These are phyloP conservation scores for Rotaria magnacalcarata DNA, from an alignment of 2,888 invertebrate species.

Conservation along the genomic window DNA sequence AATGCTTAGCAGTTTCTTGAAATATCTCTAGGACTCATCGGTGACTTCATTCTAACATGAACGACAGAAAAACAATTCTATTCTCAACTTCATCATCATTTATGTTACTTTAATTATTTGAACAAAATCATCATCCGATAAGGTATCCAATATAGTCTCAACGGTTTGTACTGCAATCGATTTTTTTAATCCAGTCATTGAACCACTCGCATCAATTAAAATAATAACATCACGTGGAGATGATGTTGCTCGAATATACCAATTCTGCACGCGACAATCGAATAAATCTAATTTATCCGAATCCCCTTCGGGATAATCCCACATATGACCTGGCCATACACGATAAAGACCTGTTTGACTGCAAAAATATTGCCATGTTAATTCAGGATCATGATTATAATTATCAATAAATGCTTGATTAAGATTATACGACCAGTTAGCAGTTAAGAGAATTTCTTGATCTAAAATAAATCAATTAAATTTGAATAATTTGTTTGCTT, in stretches of 20 bases:
- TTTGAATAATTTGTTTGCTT: neutral
- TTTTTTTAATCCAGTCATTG: conserved; percentile 80
- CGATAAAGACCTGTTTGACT: conserved; percentile 85
- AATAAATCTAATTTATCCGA: conserved; percentile 68
- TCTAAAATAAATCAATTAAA: neutral
- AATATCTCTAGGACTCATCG: too few relatives aligned
- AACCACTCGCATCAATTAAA: conserved; percentile 87
- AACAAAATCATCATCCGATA: conserved; percentile 94
- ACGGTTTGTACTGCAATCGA: conserved; percentile 87
- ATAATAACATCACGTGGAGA: conserved; percentile 95
- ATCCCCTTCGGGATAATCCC: conserved; percentile 63
- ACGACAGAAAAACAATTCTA: too few relatives aligned
- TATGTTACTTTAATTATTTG: conserved; percentile 61
- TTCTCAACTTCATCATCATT: too few relatives aligned
- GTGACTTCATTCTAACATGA: too few relatives aligned
- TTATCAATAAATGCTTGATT: conserved; percentile 79
- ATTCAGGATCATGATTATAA: conserved; percentile 77
- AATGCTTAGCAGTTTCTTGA: too few relatives aligned
- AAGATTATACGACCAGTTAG: conserved; percentile 81
- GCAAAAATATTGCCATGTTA: conserved; percentile 96
- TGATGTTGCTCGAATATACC: conserved; percentile 96
- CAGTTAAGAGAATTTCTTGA: conserved; percentile 53
- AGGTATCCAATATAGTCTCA: conserved; percentile 79
- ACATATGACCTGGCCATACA: conserved; percentile 78
- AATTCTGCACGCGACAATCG: conserved; percentile 83